A percentile compares a stretch with the other conserved stretches of the same genome.
Conservation (phyloP, 2,888 invertebrate genomes). For the Glyphotaelius pellucidus region DNA sequence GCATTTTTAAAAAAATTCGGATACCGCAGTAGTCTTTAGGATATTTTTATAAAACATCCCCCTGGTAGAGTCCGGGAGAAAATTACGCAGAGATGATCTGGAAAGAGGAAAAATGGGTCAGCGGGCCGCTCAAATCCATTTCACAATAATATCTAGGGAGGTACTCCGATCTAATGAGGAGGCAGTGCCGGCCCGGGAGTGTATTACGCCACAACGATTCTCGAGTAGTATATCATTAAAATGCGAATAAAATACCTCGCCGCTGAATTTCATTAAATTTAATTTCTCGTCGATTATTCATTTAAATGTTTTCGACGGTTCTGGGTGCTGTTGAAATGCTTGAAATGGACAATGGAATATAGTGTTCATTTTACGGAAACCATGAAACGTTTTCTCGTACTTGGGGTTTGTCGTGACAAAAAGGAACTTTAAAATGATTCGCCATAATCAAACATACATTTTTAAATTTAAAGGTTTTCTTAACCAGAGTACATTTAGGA, state of each 20-base stretch:
- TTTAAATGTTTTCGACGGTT: neutral
- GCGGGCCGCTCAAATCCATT: constrained; percentile 27
- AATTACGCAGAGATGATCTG: constrained; percentile 24
- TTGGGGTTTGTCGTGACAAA: neutral
- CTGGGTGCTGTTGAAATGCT: neutral
- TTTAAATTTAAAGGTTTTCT: neutral
- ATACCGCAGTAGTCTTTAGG: neutral
- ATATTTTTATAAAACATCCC: constrained; percentile 6
- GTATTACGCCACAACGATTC: constrained; percentile 35
- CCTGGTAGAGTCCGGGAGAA: neutral
- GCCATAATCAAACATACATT: neutral
- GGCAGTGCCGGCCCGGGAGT: neutral
- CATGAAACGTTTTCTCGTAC: neutral
- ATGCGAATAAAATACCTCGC: constrained; percentile 29
- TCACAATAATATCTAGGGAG: constrained; percentile 12
- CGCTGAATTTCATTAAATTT: constrained; percentile 35
- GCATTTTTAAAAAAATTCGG: neutral
- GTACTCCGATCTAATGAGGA: constrained; percentile 29
- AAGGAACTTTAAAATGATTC: neutral
- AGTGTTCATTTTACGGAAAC: neutral
- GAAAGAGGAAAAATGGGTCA: constrained; percentile 43
- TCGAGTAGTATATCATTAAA: constrained; percentile 39
- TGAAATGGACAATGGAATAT: constrained; percentile 8
- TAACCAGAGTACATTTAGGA: neutral
- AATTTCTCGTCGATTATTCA: constrained; percentile 34